Base-by-base conservation (phyloP, 1,140 invertebrate genomes). In the Platyscapa corneri region DNA sequence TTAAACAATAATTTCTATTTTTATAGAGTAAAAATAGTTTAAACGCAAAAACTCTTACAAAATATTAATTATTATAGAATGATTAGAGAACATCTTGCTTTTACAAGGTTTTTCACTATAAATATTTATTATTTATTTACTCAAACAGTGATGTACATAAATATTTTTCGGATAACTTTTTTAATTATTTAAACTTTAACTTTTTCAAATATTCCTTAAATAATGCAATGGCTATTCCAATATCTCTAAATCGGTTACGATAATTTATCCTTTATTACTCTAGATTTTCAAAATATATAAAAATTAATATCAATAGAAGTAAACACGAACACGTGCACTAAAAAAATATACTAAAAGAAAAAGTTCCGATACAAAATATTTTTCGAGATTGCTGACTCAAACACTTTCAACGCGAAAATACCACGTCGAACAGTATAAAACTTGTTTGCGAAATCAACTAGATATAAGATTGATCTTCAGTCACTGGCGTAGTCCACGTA, bases 391-490 rank as follows among this genome's bases (percentile, higher is more conserved):
- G 49, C 18, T 20, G 12, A 56, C 53, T 56, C 53, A 20, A 56
- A 20, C 18, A 56, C 18, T 67, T 34, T 32, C 0, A 12, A 67
- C 65, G 14, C 3, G 16, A 67, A 67, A 67, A 67, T 34, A 12
- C 34, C 16, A 67, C 1, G 6, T n/a, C n/a, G n/a, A n/a, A n/a
- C n/a, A n/a, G n/a, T n/a, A 67, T 8, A 67, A 34, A 70, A 14
- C 0, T 39, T 37, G 20, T 70, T 39, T 6, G 72, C 30, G 34
- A n/a, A 83, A 76, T 83, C 74, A 64, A n/a, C 56, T 53, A 46
- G 39, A 46, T 67, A 42, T 83, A 60, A 83, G 53, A 83, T 49
- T 39, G 53, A 49, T 75, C 14, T 70, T 39, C 0, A 60, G 5
- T 27, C 23, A 27, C 3, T 60, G 27, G 10, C 27, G 23, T 60